These are phyloP conservation scores for Macrophya annulata DNA, from an alignment of 2,888 invertebrate genomes.

Conservation along the genomic window DNA sequence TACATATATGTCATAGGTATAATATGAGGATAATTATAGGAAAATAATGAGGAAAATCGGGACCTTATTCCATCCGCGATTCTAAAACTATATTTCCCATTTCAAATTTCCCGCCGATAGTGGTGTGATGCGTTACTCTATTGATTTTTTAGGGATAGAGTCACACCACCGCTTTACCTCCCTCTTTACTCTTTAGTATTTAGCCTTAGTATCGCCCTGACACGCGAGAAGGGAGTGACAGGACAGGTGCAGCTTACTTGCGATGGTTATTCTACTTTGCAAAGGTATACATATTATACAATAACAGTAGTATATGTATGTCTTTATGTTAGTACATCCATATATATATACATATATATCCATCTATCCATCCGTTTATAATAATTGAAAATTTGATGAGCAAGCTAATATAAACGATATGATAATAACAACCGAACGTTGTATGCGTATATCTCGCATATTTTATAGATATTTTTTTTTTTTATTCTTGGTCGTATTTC, in stretches of 20 bases:
- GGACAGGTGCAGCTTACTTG: slow-evolving; percentile 31
- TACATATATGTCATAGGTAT: no score
- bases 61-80: background rate
- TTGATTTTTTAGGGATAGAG: slow-evolving; percentile 61
- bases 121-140: slow-evolving; percentile 65
- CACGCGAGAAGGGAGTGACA: slow-evolving; percentile 45
- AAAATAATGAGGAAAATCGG: background rate
- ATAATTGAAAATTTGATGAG: slow-evolving; percentile 10
- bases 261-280: slow-evolving; percentile 72
- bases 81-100: slow-evolving; percentile 23
- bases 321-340: background rate
- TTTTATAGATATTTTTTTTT: background rate
- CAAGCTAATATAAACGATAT: background rate
- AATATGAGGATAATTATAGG: background rate
- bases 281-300: slow-evolving; percentile 67
- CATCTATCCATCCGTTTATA: background rate
- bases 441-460: background rate
- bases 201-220: slow-evolving; percentile 31
- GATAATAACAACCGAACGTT: slow-evolving; percentile 2
- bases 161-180: slow-evolving; percentile 47
- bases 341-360: no score
- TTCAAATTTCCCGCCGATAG: slow-evolving; percentile 66
- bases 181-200: slow-evolving; percentile 25
- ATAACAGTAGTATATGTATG: background rate
- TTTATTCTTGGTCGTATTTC: background rate